A percentile compares a stretch with the other conserved stretches of the same genome.
phyloP scores from a whole-genome alignment of 2,113 vertebrate genomes.

The Otus sunia region DNA sequence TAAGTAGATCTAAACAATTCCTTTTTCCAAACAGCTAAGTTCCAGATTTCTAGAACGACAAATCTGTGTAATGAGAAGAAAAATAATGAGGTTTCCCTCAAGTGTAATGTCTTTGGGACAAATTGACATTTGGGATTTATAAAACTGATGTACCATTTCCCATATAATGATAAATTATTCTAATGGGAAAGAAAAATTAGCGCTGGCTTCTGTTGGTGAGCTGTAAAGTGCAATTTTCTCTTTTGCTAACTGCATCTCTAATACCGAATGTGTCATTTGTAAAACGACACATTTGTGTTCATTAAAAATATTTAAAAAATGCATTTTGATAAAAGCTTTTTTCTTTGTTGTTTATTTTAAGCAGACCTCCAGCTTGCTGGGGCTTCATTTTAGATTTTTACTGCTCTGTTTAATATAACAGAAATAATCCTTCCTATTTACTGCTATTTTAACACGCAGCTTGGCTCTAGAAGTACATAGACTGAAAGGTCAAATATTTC shows the following conservation, averaged over 20 bases:
- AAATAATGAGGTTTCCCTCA: not conserved
- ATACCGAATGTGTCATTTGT: not conserved
- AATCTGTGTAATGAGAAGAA: not conserved
- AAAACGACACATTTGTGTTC: not conserved
- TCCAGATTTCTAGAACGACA: not conserved
- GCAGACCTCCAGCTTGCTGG: not conserved
- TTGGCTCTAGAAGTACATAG: not conserved
- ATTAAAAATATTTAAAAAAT: not conserved
- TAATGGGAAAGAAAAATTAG: not conserved
- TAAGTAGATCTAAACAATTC: not conserved
- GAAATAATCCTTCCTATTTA: not conserved
- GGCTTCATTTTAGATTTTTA: not conserved
- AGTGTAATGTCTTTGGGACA: not conserved
- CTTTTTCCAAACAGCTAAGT: not conserved
- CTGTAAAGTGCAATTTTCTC: not conserved
- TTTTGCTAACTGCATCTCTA: not conserved
- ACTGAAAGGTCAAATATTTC: not conserved
- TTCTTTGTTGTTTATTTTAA: not conserved
- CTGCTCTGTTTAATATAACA: not conserved
- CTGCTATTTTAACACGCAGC: not conserved
- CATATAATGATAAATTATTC: not conserved
- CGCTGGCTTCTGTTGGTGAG: not conserved
- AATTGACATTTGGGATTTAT: not conserved
- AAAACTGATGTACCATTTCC: not conserved
- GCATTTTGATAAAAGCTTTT: not conserved